Evolutionary conservation across 2,888 invertebrate species (phyloP).

Genomic region (Epinotia brunnichana): DNA sequence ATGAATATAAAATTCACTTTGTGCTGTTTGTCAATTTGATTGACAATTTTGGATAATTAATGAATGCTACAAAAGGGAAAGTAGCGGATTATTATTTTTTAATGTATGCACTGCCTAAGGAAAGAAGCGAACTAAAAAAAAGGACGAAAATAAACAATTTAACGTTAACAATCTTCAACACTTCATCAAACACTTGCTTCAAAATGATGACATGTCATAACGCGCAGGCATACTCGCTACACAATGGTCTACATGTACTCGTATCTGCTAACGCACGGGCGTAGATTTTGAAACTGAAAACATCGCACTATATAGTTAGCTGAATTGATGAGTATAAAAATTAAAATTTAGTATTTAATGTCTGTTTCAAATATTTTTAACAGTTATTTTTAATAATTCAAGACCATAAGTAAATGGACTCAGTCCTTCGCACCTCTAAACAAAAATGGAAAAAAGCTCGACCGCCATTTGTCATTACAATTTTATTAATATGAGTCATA

Average conservation of each 20-base stretch:
- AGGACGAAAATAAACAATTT: neutral
- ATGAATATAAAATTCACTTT: slow-evolving; percentile 37
- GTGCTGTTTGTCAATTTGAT: slow-evolving; percentile 27
- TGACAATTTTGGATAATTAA: slow-evolving; percentile 40
- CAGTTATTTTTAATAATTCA: neutral
- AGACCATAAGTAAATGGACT: neutral
- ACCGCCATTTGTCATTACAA: slow-evolving; percentile 1
- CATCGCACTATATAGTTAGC: neutral
- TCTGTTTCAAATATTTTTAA: neutral
- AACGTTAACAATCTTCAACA: neutral
- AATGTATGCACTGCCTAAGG: slow-evolving; percentile 17
- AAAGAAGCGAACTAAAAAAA: neutral
- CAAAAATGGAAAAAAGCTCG: neutral
- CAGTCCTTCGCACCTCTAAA: neutral
- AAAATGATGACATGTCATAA: neutral
- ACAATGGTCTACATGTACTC: neutral
- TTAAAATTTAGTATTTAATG: neutral
- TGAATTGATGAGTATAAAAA: neutral
- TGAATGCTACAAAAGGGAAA: slow-evolving; percentile 19
- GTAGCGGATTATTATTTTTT: slow-evolving; percentile 6
- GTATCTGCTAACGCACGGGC: neutral
- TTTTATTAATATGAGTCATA: neutral
- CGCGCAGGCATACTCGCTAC: neutral
- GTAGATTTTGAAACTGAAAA: neutral
- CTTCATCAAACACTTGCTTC: neutral